Evolutionary conservation across 2,113 vertebrate species (phyloP).

Genomic region (Myanophis thanlyinensis): DNA sequence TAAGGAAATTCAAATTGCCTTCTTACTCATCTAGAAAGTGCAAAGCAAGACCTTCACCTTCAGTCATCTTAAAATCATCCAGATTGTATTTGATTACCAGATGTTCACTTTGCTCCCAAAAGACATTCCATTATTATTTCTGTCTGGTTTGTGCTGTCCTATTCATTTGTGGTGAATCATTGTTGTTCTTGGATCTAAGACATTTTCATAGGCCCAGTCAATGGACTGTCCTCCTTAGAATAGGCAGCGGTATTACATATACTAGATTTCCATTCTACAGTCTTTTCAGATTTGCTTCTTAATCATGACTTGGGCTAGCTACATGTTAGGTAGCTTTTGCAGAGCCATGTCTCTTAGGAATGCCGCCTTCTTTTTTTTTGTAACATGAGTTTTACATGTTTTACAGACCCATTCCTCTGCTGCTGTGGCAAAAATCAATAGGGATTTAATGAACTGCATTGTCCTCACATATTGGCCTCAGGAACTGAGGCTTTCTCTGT

Average conservation of each 20-base stretch:
- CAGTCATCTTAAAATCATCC: neutral
- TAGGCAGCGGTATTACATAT: neutral
- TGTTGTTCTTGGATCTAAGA: neutral
- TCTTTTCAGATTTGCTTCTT: neutral
- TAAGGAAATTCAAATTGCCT: neutral
- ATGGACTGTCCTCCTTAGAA: neutral
- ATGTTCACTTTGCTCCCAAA: neutral
- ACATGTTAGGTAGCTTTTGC: neutral
- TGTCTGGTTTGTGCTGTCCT: neutral
- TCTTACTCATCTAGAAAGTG: neutral
- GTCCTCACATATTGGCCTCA: neutral
- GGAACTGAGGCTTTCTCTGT: neutral
- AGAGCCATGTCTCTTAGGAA: neutral
- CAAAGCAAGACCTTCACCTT: neutral
- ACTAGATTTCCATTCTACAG: neutral
- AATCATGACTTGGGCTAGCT: neutral
- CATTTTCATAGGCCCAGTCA: neutral
- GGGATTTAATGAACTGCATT: neutral
- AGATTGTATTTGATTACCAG: neutral
- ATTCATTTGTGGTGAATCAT: neutral
- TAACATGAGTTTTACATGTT: neutral
- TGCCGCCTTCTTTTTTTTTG: neutral
- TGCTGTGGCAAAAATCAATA: neutral
- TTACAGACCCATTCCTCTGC: neutral
- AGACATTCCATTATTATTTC: neutral